Evolutionary conservation across 2,113 vertebrate species (phyloP), one percentile per base, ranked within the genome.

Genomic region (Hemibagrus wyckioides): DNA sequence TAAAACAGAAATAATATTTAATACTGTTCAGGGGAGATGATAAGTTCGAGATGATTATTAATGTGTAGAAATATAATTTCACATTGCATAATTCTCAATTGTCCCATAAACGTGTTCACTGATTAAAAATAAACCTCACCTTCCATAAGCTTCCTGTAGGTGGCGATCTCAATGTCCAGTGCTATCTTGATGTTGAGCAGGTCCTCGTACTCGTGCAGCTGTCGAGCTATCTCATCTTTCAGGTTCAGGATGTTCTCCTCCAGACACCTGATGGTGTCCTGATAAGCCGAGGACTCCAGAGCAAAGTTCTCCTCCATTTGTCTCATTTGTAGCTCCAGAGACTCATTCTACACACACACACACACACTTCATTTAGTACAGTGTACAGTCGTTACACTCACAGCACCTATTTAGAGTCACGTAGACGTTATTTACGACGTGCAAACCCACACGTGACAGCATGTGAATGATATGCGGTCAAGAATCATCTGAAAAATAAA

Each of bases 191-290:
- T 96, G 90, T 98, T 99, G 82, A 99, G 96, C 91, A 99, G 95
- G 83, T 99, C 98, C 92, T 99, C 97, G 93, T 99, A 98, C 91
- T 99, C 98, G 0, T 96, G 95, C 50, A 99, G 97, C 86, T 99
- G 97, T 50, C 96, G 96, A 19, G 97, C 95, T 97, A 99, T 99
- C 93, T 99, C 97, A n/a, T 99, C 97, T 94, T 99, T 99, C 96
- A 98, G 98, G 94, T 96, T 97, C 83, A 96, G 96, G 87, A 98
- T 97, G 94, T 99, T 97, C 21, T 98, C 97, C 92, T 99, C 97
- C 93, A 99, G 95, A n/a, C 95, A 96, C 61, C 92, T 87, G 61
- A 98, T 95, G 92, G 93, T 98, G 94, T 98, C 97, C 90, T 99
- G 98, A 94, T 96, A 97, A 92, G 96, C 95, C 79, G 93, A 92